Percentiles rank a stretch among this genome's conserved stretches.
phyloP scores from a whole-genome alignment of 2,113 vertebrate genomes.

The Actinemys pallida region DNA sequence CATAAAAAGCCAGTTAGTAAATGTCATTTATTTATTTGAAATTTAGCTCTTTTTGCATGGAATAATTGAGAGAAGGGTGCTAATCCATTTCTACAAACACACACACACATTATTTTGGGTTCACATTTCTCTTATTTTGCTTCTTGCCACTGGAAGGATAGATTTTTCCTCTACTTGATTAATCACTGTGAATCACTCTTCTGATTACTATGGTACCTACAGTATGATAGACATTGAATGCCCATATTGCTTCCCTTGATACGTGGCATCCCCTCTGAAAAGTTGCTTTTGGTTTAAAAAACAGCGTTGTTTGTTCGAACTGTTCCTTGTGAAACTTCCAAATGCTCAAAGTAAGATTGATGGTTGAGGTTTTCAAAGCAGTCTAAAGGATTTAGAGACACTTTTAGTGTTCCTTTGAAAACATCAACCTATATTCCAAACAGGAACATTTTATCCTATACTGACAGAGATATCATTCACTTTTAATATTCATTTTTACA shows the following conservation, averaged over 20 bases:
- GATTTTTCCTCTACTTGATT: background rate
- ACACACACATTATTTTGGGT: background rate
- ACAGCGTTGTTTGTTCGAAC: background rate
- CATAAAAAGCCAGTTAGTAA: background rate
- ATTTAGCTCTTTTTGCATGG: background rate
- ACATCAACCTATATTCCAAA: background rate
- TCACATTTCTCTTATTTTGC: background rate
- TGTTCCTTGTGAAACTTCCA: background rate
- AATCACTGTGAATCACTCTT: background rate
- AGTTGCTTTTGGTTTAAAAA: background rate
- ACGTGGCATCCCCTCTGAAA: background rate
- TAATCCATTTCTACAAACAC: background rate
- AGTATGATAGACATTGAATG: no score
- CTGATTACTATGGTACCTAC: background rate
- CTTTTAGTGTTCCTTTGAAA: background rate
- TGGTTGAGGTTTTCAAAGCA: background rate
- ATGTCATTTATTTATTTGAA: background rate
- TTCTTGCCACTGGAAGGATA: background rate
- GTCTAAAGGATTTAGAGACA: background rate
- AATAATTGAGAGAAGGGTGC: background rate
- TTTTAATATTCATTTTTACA: background rate
- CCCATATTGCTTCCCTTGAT: background rate
- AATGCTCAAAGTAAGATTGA: rapidly evolving
- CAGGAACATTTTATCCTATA: conserved; percentile 2
- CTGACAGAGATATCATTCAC: background rate